phyloP scores from a whole-genome alignment of 2,888 invertebrate genomes.

The Drosophila rellima region DNA sequence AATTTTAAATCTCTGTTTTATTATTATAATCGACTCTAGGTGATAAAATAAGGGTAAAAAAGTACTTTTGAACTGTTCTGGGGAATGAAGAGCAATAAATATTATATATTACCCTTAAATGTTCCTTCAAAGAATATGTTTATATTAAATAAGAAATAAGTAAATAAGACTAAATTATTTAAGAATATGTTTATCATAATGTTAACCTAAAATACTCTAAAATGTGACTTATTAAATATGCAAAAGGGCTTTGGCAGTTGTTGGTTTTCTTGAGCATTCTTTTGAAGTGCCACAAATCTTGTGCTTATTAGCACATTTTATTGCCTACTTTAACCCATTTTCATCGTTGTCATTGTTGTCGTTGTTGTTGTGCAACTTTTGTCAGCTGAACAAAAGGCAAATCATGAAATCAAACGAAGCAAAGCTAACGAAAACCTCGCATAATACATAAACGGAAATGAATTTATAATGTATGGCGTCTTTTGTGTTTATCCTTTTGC shows the following conservation, averaged over 20 bases:
- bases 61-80: too few relatives aligned
- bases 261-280: slow-evolving; percentile 2
- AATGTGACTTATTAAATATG: slow-evolving; percentile 29
- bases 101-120: too few relatives aligned
- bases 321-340: slow-evolving; percentile 58
- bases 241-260: slow-evolving; percentile 23
- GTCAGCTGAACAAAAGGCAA: slow-evolving; percentile 36
- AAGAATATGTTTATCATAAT: background rate
- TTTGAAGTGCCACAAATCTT: slow-evolving; percentile 62
- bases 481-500: slow-evolving; percentile 39
- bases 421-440: slow-evolving; percentile 40
- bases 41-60: too few relatives aligned
- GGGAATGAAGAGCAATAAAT: too few relatives aligned
- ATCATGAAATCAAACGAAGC: slow-evolving; percentile 46
- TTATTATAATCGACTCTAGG: too few relatives aligned
- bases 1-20: too few relatives aligned
- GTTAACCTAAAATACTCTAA: background rate
- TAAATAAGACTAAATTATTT: background rate
- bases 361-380: slow-evolving; percentile 18
- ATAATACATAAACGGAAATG: slow-evolving; percentile 69
- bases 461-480: slow-evolving; percentile 72
- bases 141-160: too few relatives aligned
- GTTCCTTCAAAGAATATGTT: too few relatives aligned
- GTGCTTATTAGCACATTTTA: slow-evolving; percentile 77
- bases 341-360: slow-evolving; percentile 4